Percentiles rank a stretch among this genome's conserved stretches.
These are phyloP conservation scores for Drosophila insularis DNA, from an alignment of 1,140 invertebrate species.

Conservation along the genomic window DNA sequence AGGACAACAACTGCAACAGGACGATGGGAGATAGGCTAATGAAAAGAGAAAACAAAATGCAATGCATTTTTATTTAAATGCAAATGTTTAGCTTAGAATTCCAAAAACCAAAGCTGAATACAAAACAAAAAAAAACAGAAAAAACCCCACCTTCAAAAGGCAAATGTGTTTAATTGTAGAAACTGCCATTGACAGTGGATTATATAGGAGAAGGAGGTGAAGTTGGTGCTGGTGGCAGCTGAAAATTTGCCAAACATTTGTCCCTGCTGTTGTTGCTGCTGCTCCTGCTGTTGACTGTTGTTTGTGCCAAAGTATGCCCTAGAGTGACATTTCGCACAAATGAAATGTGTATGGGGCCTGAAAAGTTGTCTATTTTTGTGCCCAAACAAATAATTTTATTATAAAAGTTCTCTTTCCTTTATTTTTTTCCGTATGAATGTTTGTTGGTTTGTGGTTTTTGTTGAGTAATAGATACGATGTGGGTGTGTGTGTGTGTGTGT, in stretches of 20 bases:
- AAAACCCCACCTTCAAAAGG: constrained; percentile 4
- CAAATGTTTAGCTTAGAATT: constrained; percentile 60
- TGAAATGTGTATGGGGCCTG: constrained; percentile 76
- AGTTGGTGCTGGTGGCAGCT: background rate
- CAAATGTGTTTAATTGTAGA: constrained; percentile 63
- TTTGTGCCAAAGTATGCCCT: constrained; percentile 63
- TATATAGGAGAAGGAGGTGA: constrained; percentile 1
- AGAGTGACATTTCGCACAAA: constrained; percentile 75
- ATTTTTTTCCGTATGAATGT: constrained; percentile 14
- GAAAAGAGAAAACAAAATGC: constrained; percentile 69
- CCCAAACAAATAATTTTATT: constrained; percentile 79
- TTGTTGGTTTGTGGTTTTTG: constrained; percentile 33
- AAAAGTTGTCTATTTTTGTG: constrained; percentile 71
- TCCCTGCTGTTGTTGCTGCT: constrained; percentile 23
- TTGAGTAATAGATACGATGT: constrained; percentile 49
- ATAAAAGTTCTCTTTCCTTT: constrained; percentile 54
- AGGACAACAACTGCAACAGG: background rate
- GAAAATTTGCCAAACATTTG: constrained; percentile 67
- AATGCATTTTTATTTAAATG: constrained; percentile 78
- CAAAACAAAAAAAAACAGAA: background rate
- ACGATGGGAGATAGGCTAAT: constrained; percentile 49
- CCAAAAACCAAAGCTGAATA: background rate
- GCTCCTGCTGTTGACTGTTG: constrained; percentile 21
- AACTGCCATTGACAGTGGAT: constrained; percentile 41
- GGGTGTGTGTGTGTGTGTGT: background rate